phyloP scores from a whole-genome alignment of 1,140 invertebrate species.

The Drosophila jambulina region DNA sequence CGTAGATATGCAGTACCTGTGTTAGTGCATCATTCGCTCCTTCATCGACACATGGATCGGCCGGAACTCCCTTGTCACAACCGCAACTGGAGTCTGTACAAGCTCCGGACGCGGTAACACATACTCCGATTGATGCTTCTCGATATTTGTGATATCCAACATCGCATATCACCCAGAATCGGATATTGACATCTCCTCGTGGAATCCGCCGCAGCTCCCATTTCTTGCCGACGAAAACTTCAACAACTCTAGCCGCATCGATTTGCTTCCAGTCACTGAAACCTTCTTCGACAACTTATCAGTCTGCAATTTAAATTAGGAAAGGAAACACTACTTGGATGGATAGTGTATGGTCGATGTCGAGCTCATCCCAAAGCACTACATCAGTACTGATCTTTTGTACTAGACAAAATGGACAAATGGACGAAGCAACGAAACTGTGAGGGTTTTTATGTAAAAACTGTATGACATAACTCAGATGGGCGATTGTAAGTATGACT shows the following conservation, averaged over 20 bases:
- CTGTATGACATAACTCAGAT: background rate
- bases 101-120: background rate
- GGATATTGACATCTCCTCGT: conserved; percentile 16
- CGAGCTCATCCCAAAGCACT: background rate
- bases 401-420: background rate
- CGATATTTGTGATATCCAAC: conserved; percentile 23
- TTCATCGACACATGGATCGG: background rate
- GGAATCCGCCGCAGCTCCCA: too few species aligned
- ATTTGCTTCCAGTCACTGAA: background rate
- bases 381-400: background rate
- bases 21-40: background rate
- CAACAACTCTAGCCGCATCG: background rate
- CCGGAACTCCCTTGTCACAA: background rate
- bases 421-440: background rate
- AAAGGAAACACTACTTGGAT: conserved; percentile 72
- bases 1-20: too few species aligned
- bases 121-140: background rate
- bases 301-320: background rate
- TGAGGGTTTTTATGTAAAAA: background rate
- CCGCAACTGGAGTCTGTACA: background rate
- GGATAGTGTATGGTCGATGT: conserved; percentile 54
- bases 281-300: background rate
- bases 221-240: conserved; percentile 46
- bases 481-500: background rate
- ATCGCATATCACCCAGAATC: conserved; percentile 38